Evolutionary conservation across 2,888 invertebrate genomes (phyloP).

Genomic region (Phaonia tiefii): DNA sequence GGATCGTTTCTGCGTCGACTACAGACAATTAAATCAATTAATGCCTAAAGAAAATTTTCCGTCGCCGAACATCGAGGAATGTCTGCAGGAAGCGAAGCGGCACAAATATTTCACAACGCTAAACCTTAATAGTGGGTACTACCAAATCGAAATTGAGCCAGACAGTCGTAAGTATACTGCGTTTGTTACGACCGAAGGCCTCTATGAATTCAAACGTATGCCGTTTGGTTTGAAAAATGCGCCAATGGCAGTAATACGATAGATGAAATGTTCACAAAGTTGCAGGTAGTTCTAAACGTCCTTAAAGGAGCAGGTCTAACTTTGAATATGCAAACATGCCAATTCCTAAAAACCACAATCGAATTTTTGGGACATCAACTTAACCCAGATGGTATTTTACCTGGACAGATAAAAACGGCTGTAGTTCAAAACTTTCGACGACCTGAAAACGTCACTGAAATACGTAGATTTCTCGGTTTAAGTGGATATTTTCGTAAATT

Average conservation of each 20-base stretch:
- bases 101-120: slow-evolving; percentile 49
- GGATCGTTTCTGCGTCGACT: slow-evolving; percentile 41
- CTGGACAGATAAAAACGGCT: slow-evolving; percentile 50
- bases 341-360: slow-evolving; percentile 58
- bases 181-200: slow-evolving; percentile 34
- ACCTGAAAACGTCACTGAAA: slow-evolving; percentile 50
- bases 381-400: no score
- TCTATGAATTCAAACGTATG: slow-evolving; percentile 56
- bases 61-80: slow-evolving; percentile 62
- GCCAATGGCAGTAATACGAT: slow-evolving; percentile 51
- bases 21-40: slow-evolving; percentile 56
- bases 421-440: slow-evolving; percentile 50
- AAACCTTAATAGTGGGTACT: slow-evolving; percentile 56
- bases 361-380: slow-evolving; percentile 60
- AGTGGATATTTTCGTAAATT: slow-evolving; percentile 58
- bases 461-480: slow-evolving; percentile 52
- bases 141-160: slow-evolving; percentile 43
- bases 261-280: slow-evolving; percentile 50
- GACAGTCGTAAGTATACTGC: no score
- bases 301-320: neutral
- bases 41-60: slow-evolving; percentile 59
- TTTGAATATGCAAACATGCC: slow-evolving; percentile 45
- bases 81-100: slow-evolving; percentile 34
- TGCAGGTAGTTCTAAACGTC: slow-evolving; percentile 19
- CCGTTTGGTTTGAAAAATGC: slow-evolving; percentile 23